Base-by-base conservation (phyloP, 2,888 invertebrate genomes). In the Tricholauxania praeusta region DNA sequence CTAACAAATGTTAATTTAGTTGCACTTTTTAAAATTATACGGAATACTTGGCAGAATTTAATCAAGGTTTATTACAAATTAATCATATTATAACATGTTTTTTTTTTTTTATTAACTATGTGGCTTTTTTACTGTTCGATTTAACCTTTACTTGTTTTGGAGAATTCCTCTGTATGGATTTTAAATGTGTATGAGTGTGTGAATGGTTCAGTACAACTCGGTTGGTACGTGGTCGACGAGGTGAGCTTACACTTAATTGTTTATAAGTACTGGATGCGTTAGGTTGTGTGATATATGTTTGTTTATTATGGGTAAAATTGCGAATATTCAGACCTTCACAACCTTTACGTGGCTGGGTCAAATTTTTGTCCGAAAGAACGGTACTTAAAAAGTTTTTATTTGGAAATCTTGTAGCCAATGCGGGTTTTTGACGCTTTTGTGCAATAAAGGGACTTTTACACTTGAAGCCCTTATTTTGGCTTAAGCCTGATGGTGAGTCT, bases 391-490 rank as follows among this genome's bases (percentile, higher is more conserved):
- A 66, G 14, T 76, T 73, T 53, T 71, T 74, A 51, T 60, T 74
- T 14, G 77, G 77, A 7, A 74, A 74, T 62, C 75, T 78, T 0
- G 74, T 72, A 17, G 74, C 74, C 15, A 75, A 39, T 5, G 69
- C 48, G 12, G 76, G 53, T 39, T 76, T 71, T 14, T 76, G 75
- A 15, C 78, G 69, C 63, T 79, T 80, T 17, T 79, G 77, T 49
- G 78, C 72, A 49, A 69, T 74, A 0, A 79, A 79, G 0, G 79
- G 80, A 70, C 79, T 80, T 65, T 77, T 79, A 17, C 73, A 52
- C 12, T 53, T 64, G 17, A 12, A 22, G 22, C n/a, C 10, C 22
- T 39, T 39, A 14, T 55, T 47, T 67, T 22, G 39, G 10, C 10
- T 39, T 39, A 39, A 39, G 2, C 1, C 39, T 39, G 77, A 74